A percentile compares a stretch with the other conserved stretches of the same genome.
Conservation (phyloP, 2,113 vertebrate genomes). For the Engraulis encrasicolus region DNA sequence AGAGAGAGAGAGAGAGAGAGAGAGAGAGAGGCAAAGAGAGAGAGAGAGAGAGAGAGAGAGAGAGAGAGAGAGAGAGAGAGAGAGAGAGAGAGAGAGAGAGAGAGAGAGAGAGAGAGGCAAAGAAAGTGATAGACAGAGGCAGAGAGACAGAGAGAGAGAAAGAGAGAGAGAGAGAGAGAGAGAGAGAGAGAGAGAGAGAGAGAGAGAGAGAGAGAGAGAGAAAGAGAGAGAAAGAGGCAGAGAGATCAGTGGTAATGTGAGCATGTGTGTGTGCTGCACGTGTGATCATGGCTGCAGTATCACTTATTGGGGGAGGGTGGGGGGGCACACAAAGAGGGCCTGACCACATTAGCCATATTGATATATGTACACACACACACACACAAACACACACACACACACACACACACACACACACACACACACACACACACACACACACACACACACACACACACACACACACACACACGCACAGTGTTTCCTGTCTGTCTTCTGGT, state of each 20-base stretch:
- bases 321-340: too few species aligned
- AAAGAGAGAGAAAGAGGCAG: neutral
- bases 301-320: neutral
- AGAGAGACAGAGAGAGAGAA: neutral
- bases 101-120: neutral
- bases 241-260: neutral
- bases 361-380: too few species aligned
- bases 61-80: neutral
- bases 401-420: neutral
- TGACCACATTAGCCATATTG: neutral
- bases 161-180: neutral
- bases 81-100: neutral
- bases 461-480: too few species aligned
- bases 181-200: neutral
- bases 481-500: too few species aligned
- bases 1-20: slow-evolving; percentile 28
- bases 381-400: too few species aligned
- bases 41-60: neutral
- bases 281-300: neutral
- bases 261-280: neutral
- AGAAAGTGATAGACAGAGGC: neutral
- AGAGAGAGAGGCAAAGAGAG: slow-evolving; percentile 22
- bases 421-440: neutral
- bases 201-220: neutral
- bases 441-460: too few species aligned